Percentiles rank a stretch among this genome's conserved stretches.
Evolutionary conservation across 2,888 invertebrate species (phyloP).

Genomic region (Eumerus sabulonum): DNA sequence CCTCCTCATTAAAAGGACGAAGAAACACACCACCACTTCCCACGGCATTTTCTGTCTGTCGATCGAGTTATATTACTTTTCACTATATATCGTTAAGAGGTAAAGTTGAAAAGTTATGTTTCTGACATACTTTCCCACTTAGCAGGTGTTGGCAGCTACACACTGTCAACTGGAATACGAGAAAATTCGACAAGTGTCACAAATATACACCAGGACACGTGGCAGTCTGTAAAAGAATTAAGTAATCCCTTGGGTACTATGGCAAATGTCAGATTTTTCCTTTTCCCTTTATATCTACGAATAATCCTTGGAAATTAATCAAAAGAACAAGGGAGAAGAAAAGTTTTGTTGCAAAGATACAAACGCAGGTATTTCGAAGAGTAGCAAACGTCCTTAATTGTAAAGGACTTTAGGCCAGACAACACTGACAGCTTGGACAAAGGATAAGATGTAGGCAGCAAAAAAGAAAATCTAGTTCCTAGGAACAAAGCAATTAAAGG

Average conservation of each 20-base stretch:
- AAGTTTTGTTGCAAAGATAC: constrained; percentile 24
- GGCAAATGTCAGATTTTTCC: constrained; percentile 47
- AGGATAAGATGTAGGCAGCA: constrained; percentile 13
- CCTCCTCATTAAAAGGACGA: too few species aligned
- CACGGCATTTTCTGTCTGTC: background rate
- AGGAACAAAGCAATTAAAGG: background rate
- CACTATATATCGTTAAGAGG: constrained; percentile 12
- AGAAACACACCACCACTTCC: background rate
- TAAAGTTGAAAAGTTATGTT: constrained; percentile 36
- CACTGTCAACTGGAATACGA: background rate
- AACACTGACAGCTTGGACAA: constrained; percentile 4
- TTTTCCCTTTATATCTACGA: constrained; percentile 34
- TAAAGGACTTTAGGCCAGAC: constrained; percentile 42
- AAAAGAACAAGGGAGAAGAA: constrained; percentile 26
- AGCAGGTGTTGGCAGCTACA: constrained; percentile 32
- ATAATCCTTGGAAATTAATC: constrained; percentile 53
- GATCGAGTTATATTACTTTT: background rate
- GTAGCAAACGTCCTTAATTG: constrained; percentile 63
- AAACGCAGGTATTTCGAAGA: constrained; percentile 16
- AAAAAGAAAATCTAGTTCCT: background rate
- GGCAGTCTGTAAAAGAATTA: constrained; percentile 21
- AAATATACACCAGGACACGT: background rate
- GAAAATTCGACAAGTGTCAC: background rate
- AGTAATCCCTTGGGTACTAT: constrained; percentile 17
- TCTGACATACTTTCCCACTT: constrained; percentile 56